Conservation (phyloP, 2,797 vertebrate species). For the Nyctibius grandis region DNA sequence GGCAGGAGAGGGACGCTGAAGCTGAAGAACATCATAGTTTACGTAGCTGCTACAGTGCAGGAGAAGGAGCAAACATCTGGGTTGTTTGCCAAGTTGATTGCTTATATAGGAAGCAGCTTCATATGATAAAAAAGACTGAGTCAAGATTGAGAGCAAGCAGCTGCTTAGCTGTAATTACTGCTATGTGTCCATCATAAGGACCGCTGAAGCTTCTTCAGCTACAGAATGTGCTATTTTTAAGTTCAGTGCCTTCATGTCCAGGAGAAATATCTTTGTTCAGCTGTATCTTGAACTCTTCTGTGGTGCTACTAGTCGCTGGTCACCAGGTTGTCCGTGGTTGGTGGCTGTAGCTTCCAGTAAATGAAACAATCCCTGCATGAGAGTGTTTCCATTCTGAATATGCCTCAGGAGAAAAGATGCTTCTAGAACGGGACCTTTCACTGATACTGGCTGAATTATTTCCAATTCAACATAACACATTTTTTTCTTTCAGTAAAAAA, state of each 20-base stretch:
- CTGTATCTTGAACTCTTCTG: neutral
- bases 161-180: constrained; percentile 9
- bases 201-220: neutral
- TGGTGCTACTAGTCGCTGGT: neutral
- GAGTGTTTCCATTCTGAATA: neutral
- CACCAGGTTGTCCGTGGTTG: neutral
- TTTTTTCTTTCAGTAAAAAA: neutral
- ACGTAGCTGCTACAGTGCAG: neutral
- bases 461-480: neutral
- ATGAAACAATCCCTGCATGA: neutral
- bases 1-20: neutral
- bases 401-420: neutral
- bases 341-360: neutral
- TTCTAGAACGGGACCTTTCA: neutral
- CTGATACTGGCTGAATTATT: neutral
- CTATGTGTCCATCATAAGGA: neutral
- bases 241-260: neutral
- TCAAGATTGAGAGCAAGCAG: constrained; percentile 17
- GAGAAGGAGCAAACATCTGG: neutral
- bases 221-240: neutral
- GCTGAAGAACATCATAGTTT: neutral
- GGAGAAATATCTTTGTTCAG: neutral
- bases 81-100: constrained; percentile 15
- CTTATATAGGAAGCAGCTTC: neutral
- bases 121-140: neutral